Evolutionary conservation across 1,140 invertebrate genomes (phyloP).

Genomic region (Papilio dardanus): DNA sequence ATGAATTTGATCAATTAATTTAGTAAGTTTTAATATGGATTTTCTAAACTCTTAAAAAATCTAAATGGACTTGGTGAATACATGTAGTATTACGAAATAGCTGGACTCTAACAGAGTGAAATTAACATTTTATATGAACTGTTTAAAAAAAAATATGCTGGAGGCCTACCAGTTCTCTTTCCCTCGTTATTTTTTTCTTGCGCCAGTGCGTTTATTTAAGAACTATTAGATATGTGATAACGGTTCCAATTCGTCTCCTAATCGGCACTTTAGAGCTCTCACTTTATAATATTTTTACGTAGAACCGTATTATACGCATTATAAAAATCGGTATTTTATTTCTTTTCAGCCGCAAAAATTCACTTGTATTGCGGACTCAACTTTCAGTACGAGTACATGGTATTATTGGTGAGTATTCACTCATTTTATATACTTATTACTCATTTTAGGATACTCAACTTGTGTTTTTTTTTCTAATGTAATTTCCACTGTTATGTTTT

Average conservation of each 20-base stretch:
- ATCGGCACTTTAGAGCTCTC: background rate
- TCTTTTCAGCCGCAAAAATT: slow-evolving; percentile 96
- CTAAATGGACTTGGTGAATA: too few relatives aligned
- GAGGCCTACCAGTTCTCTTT: too few relatives aligned
- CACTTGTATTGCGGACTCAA: slow-evolving; percentile 97
- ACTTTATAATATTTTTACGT: background rate
- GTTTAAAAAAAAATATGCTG: too few relatives aligned
- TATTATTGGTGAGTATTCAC: slow-evolving; percentile 94
- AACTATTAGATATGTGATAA: background rate
- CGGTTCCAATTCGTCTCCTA: background rate
- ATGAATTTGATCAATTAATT: background rate
- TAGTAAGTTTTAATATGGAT: background rate
- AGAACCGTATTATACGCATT: too few relatives aligned
- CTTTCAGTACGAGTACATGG: slow-evolving; percentile 98
- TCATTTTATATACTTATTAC: background rate
- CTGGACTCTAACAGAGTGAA: too few relatives aligned
- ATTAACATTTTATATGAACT: too few relatives aligned
- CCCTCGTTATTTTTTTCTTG: too few relatives aligned
- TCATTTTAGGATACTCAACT: background rate
- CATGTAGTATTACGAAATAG: too few relatives aligned
- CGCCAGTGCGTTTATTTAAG: background rate
- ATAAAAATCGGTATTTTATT: background rate
- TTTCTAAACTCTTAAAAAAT: background rate
- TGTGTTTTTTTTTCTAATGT: too few relatives aligned
- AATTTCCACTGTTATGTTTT: slow-evolving; percentile 47